These are phyloP conservation scores for Tipula vernalis DNA, from an alignment of 2,888 invertebrate species.

Conservation along the genomic window DNA sequence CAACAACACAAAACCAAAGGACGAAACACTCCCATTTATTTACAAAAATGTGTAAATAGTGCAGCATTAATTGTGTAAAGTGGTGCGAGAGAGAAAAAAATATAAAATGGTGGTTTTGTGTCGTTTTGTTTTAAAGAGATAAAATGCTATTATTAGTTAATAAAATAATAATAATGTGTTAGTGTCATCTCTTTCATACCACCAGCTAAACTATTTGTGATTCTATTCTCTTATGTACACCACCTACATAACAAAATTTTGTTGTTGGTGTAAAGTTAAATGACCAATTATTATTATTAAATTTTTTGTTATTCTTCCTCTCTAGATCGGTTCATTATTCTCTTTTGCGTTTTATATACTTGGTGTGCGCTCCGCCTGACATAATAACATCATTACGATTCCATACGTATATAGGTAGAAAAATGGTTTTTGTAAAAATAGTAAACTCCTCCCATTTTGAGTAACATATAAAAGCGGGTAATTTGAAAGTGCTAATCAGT, in stretches of 20 bases:
- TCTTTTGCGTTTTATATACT: background rate
- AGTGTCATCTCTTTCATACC: background rate
- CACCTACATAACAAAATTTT: background rate
- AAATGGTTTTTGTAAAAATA: background rate
- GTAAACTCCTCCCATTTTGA: background rate
- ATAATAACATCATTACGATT: background rate
- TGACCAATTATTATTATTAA: background rate
- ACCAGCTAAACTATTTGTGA: background rate
- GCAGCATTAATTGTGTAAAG: background rate
- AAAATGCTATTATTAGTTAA: conserved; percentile 7
- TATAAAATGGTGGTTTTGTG: background rate
- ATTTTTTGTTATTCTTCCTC: background rate
- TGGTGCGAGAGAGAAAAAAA: background rate
- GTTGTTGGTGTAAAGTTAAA: background rate
- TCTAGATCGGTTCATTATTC: background rate
- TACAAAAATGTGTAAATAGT: background rate
- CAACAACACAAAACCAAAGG: background rate
- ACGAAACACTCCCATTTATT: background rate
- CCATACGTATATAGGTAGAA: background rate
- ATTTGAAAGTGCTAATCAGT: conserved; percentile 13
- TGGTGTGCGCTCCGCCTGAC: background rate
- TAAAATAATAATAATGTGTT: background rate
- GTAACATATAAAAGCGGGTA: conserved; percentile 8
- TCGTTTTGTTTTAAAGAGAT: background rate
- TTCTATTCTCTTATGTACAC: background rate